Base-by-base conservation (phyloP, 2,888 invertebrate species). In the Acanthosoma haemorrhoidale region DNA sequence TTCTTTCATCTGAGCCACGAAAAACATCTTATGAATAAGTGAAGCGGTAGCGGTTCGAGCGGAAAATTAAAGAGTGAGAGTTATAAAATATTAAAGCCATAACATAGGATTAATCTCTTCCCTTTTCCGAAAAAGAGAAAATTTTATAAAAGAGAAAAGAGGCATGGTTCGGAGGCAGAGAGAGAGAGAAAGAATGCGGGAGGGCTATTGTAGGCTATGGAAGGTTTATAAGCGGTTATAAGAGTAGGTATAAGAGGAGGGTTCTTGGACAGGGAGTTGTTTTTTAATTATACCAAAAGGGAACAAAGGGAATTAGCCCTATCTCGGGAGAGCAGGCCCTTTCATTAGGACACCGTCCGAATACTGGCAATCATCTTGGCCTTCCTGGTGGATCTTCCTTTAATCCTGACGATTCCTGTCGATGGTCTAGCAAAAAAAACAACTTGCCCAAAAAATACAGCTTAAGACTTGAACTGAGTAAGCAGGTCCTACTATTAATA, bases 51-150 rank as follows among this genome's bases (percentile, higher is more conserved):
- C 25, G 51, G 25, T 25, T 25, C 51, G 21, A 51, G 51, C 51
- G 51, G 51, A 51, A 51, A 51, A 51, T 51, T 51, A 51, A 51
- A 51, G 51, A 51, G 51, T 25, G 51, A 51, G 51, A 51, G 51
- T 51, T 25, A 51, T 51, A 51, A 51, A 51, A 51, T 51, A 51
- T 51, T 51, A 25, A 51, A 51, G 51, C 51, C 29, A 51, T 51
- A 51, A 51, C 51, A 51, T 51, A 51, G 51, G 51, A 51, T 25
- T 51, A 51, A 51, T 51, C 51, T 25, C 51, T 51, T 51, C 43
- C 43, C 21, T 43, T 43, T 39, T 43, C 6, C 51, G 32, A 9
- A 9, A 32, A 3, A 25, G 25, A n/a, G 51, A 25, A 25, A 25
- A 51, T 51, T 51, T 51, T 32, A 25, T 51, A 25, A 25, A 51